Percentiles rank a stretch among this genome's conserved stretches.
Conservation (phyloP, 2,113 vertebrate species). For the Serilophus lunatus region DNA sequence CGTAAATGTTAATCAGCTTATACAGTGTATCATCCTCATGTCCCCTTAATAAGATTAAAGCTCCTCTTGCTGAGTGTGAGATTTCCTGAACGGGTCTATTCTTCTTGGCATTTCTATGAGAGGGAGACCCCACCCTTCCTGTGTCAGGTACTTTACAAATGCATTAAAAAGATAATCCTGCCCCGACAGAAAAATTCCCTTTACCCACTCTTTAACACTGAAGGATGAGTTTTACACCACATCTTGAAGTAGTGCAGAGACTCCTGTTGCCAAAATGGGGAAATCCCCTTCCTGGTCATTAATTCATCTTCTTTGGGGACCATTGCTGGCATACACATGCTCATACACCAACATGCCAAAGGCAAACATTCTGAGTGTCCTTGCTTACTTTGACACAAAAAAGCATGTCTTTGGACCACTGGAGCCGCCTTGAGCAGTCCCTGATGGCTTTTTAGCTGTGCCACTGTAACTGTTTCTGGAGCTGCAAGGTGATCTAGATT, state of each 20-base stretch:
- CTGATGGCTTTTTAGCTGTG: not conserved
- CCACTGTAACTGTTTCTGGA: not conserved
- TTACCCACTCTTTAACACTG: not conserved
- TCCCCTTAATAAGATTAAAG: conserved; percentile 52
- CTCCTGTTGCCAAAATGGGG: not conserved
- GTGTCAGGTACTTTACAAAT: not conserved
- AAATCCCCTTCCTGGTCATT: not conserved
- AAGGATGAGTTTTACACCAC: not conserved
- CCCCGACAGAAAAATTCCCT: not conserved
- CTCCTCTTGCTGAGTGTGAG: not conserved
- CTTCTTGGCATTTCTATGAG: not conserved
- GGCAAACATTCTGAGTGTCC: not conserved
- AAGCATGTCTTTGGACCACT: not conserved
- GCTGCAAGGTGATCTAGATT: not conserved
- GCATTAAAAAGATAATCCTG: not conserved
- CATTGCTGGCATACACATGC: not conserved
- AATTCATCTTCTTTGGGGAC: not conserved
- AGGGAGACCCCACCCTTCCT: conserved; percentile 24
- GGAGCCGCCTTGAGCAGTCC: not conserved
- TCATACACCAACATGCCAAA: not conserved
- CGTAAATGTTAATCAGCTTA: conserved; percentile 39
- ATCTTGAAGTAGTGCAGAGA: not conserved
- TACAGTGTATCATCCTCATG: not conserved
- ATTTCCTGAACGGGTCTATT: conserved; percentile 12
- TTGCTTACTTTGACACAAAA: not conserved